Evolutionary conservation across 2,113 vertebrate genomes (phyloP), one percentile per base, ranked within the genome.

Genomic region (Phylloscopus whistleri): DNA sequence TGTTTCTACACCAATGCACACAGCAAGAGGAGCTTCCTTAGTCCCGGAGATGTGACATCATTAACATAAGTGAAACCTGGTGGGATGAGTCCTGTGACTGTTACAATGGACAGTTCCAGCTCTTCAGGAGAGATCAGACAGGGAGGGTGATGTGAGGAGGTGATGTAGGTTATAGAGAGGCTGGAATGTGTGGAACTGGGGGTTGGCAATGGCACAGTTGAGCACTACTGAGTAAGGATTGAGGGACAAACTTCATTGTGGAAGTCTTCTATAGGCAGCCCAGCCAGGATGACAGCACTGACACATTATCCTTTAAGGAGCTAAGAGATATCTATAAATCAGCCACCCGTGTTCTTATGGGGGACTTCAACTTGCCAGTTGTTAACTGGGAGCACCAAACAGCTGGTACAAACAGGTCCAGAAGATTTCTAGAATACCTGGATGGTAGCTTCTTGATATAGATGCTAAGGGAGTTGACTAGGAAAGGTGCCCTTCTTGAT

Each of bases 131-230:
- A 52, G 20, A 21, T 30, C 21, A 28, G 37, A 33, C 24, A 53
- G 33, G 46, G 39, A 14, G 67, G 46, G 44, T 24, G 19, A 39
- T 33, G 12, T 44, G 22, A 37, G 33, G 76, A 31, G 46, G 19
- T 52, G 33, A 7, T 0, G 0, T 33, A 11, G 30, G 28, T 74
- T 23, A 21, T 11, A 46, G 33, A 39, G 24, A 10, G 39, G 16
- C 20, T 75, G 46, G 16, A 67, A 67, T 59, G 6, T 30, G 10
- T 30, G 39, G 39, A 53, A 11, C 30, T 60, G 39, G n/a, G 69
- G 53, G 46, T 7, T 68, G 62, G 16, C 60, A 39, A 0, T 52
- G 23, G 39, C 13, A 30, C 28, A 30, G 20, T 7, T 60, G 39
- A 33, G 24, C 68, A 24, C 20, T n/a, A 15, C n/a, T 60, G 33